Evolutionary conservation across 2,888 invertebrate genomes (phyloP).

Genomic region (Ashinkailepas kermadecensis): DNA sequence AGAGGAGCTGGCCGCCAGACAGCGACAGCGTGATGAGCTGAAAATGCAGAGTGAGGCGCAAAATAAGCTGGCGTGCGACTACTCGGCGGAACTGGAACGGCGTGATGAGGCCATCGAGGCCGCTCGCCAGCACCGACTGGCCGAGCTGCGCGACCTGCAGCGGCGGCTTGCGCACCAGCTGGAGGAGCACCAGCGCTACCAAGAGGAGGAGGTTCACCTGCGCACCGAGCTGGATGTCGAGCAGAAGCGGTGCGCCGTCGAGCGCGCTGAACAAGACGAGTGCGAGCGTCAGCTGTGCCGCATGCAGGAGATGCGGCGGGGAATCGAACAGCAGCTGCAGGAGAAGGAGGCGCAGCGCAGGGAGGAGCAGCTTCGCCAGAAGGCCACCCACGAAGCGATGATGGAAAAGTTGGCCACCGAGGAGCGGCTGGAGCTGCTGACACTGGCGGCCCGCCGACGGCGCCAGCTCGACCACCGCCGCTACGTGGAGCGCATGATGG

Average conservation of each 20-base stretch:
- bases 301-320: not conserved
- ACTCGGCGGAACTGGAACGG: constrained; percentile 21
- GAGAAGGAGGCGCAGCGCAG: not conserved
- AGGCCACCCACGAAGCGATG: constrained; percentile 21
- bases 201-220: constrained; percentile 28
- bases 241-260: not conserved
- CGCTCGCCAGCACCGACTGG: constrained; percentile 26
- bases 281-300: not conserved
- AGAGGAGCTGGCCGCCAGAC: not conserved
- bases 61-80: not conserved
- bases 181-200: constrained; percentile 25
- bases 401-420: constrained; percentile 29
- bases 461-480: constrained; percentile 29
- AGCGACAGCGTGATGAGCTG: not conserved
- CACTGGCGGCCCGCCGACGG: constrained; percentile 25
- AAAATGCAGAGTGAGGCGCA: not conserved
- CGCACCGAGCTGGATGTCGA: constrained; percentile 11
- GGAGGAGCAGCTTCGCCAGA: not conserved
- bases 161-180: constrained; percentile 25
- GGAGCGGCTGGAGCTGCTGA: constrained; percentile 26
- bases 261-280: not conserved
- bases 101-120: constrained; percentile 29
- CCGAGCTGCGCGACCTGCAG: constrained; percentile 27
- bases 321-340: constrained; percentile 12
- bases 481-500: constrained; percentile 26